Evolutionary conservation across 2,888 invertebrate species (phyloP), one percentile per base, ranked within the genome.

Genomic region (Metacarcinus magister): DNA sequence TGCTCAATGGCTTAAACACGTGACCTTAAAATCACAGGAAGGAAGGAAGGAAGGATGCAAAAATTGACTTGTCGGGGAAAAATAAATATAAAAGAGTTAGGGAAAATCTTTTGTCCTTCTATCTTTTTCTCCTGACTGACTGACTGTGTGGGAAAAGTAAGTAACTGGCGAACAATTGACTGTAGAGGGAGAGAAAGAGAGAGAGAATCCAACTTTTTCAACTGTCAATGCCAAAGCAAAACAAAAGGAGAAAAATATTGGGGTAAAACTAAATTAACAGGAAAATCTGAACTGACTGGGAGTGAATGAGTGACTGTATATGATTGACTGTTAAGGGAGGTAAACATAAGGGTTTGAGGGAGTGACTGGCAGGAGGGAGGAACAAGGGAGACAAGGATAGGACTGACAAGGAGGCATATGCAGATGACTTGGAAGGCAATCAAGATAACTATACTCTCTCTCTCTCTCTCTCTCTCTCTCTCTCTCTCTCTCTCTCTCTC

Each of bases 401-500:
- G 67, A n/a, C n/a, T 67, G 67, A 67, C 67, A n/a, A n/a, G 23
- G 67, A 67, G 23, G 82, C 2, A 8, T 5, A 82, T 82, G 28
- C 4, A 32, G 32, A 7, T 7, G 82, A 28, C 32, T 82, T 13
- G 5, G 32, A 32, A 13, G 28, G 82, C 82, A 32, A n/a, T n/a
- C 67, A 67, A 67, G 19, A 67, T 23, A 67, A 91, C 46, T 90
- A 4, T 23, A 7, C 23, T 44, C 16, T n/a, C 91, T 32, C 46
- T 91, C 44, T 91, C 91, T 44, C 46, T 46, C 46, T 67, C 91
- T 44, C 91, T 91, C 91, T 44, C 46, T 46, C 46, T n/a, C 91
- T 46, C 39, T n/a, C 91, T 44, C 92, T 48, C 48, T 48, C 48
- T 32, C 92, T 48, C 48, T 48, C 92, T 48, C 48, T 46, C 48